Evolutionary conservation across 2,797 vertebrate species (phyloP).

Genomic region (Neoniphon sammara): DNA sequence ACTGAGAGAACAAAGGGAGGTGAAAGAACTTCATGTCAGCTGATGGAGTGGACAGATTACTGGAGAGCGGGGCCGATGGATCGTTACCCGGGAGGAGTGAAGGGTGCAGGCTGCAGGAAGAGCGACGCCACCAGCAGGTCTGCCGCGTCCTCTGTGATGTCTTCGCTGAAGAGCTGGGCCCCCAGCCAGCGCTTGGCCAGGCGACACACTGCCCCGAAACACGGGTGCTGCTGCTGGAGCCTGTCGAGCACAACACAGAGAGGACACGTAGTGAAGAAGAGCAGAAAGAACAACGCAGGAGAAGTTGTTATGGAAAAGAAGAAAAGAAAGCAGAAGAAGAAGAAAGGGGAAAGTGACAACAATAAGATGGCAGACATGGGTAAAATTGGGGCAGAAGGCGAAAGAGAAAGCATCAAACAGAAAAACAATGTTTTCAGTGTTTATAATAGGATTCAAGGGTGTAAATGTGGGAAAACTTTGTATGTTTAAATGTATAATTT

Average conservation of each 20-base stretch:
- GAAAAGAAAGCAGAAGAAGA: background rate
- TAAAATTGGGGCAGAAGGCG: too few relatives aligned
- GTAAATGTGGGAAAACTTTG: too few relatives aligned
- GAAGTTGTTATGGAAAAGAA: background rate
- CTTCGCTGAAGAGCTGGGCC: constrained; percentile 88
- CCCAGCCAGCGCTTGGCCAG: constrained; percentile 95
- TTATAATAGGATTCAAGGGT: too few relatives aligned
- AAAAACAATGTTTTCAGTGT: too few relatives aligned
- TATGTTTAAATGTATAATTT: too few relatives aligned
- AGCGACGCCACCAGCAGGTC: constrained; percentile 92
- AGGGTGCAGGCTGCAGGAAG: constrained; percentile 92
- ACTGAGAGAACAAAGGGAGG: constrained; percentile 54
- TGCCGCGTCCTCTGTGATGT: constrained; percentile 88
- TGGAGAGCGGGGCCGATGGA: background rate
- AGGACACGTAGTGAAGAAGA: background rate
- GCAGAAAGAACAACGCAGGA: background rate
- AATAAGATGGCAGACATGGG: too few relatives aligned
- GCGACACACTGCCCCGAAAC: constrained; percentile 89
- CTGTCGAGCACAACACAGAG: constrained; percentile 70
- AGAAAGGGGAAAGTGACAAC: background rate
- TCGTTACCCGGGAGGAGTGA: constrained; percentile 89
- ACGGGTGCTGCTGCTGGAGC: constrained; percentile 93
- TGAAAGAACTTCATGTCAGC: constrained; percentile 3
- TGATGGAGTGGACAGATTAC: background rate
- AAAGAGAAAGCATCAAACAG: too few relatives aligned